Evolutionary conservation across 2,888 invertebrate genomes (phyloP).

Genomic region (Tachina lurida): DNA sequence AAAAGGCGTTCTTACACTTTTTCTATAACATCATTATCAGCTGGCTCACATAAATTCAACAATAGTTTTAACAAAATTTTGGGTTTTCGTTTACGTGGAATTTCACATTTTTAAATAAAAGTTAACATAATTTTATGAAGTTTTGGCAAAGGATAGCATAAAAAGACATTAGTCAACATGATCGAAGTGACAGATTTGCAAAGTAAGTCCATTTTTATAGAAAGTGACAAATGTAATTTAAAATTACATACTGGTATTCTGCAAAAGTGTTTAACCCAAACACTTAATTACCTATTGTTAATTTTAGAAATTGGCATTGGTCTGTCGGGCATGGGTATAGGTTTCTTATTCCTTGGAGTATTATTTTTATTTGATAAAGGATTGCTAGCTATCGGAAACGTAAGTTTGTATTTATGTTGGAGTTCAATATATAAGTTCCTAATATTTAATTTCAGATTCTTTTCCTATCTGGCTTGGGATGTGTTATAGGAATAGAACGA

Average conservation of each 20-base stretch:
- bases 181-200: conserved; percentile 93
- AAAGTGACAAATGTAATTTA: not conserved
- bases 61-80: conserved; percentile 60
- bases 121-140: not conserved
- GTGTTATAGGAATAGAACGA: conserved; percentile 97
- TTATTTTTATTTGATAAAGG: conserved; percentile 98
- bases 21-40: conserved; percentile 67
- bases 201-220: conserved; percentile 85
- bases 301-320: conserved; percentile 97
- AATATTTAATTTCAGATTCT: conserved; percentile 89
- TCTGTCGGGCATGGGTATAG: conserved; percentile 96
- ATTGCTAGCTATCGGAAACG: conserved; percentile 99
- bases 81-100: conserved; percentile 76
- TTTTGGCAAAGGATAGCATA: conserved; percentile 43
- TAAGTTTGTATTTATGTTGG: conserved; percentile 85
- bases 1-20: conserved; percentile 20
- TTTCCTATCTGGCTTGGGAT: conserved; percentile 96
- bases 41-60: conserved; percentile 60
- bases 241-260: not conserved
- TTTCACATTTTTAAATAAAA: conserved; percentile 51
- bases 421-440: conserved; percentile 2
- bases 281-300: conserved; percentile 79
- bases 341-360: conserved; percentile 96
- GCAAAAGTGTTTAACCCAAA: not conserved
- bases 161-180: conserved; percentile 84